Base-by-base conservation (phyloP, 2,113 vertebrate species). In the Bagarius yarrelli region DNA sequence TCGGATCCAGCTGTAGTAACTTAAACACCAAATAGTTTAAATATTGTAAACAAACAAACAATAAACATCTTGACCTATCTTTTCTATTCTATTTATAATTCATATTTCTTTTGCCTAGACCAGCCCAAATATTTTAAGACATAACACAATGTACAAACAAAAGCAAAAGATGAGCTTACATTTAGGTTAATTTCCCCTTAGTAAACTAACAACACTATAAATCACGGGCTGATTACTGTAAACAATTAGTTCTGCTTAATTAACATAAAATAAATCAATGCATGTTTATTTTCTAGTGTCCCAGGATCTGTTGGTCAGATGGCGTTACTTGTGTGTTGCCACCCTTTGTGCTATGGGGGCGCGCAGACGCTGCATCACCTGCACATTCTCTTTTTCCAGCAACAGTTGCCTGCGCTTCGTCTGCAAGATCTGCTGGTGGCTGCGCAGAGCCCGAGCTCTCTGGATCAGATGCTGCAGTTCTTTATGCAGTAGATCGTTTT, bases 391-490 rank as follows among this genome's bases (percentile, higher is more conserved):
- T 76, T 30, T 85, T 63, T 90, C 87, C 83, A 83, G 60, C n/a
- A 85, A 78, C 40, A 90, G 81, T 64, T 87, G 60, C 59, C 71
- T 83, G 57, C 19, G 67, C 64, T 87, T 84, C 1, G 53, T 81
- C 81, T 83, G 70, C 8, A 90, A 72, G 27, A 44, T 11, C 5
- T 64, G 52, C 50, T 76, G 82, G 57, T 82, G 87, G 25, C 11
- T 34, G 23, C 32, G 72, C 8, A 89, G 86, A 3, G 66, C 50
- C 5, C 70, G 50, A 18, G 57, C 40, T 34, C 69, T 85, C 50
- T 60, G 74, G 32, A 87, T 74, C 71, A 88, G 67, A 19, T 81
- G 57, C 78, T 85, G 67, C 32, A 89, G 78, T 78, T 85, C 85
- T 13, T 61, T 23, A 13, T 81, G 67, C 56, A 89, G 53, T 4